A percentile compares a stretch with the other conserved stretches of the same genome.
These are phyloP conservation scores for Herpetotheres cachinnans DNA, from an alignment of 2,113 vertebrate species.

Conservation along the genomic window DNA sequence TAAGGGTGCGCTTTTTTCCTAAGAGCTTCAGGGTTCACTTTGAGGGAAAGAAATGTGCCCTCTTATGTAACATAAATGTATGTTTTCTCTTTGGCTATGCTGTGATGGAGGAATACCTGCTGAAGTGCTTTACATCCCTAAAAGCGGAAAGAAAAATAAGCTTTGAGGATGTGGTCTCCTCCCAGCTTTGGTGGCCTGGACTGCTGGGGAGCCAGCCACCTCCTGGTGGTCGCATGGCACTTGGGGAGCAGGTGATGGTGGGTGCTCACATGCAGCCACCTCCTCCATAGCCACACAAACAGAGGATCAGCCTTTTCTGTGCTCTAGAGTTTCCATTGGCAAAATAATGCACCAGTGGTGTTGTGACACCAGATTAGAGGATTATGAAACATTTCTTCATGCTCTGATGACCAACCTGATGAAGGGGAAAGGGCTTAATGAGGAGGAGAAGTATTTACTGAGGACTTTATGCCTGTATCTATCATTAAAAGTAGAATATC, in stretches of 20 bases:
- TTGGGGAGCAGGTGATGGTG: background rate
- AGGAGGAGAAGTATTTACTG: background rate
- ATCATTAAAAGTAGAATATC: background rate
- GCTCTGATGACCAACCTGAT: background rate
- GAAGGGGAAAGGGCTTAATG: constrained; percentile 17
- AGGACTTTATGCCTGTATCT: background rate
- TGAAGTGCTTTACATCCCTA: background rate
- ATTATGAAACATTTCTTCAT: constrained; percentile 30
- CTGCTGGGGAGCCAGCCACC: background rate
- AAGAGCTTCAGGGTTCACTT: background rate
- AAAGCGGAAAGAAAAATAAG: background rate
- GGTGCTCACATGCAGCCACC: rapidly evolving
- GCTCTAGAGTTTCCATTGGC: background rate
- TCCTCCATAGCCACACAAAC: background rate
- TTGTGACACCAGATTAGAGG: constrained; percentile 21
- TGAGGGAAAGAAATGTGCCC: background rate
- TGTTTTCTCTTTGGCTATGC: background rate
- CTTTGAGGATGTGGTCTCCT: background rate
- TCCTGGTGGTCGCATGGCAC: background rate
- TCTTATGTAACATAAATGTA: background rate
- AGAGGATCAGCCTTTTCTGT: background rate
- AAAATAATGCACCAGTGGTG: background rate
- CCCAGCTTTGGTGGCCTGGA: background rate
- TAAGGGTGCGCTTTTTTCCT: background rate
- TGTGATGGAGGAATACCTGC: background rate